phyloP scores from a whole-genome alignment of 2,888 invertebrate species.

The Crepidodera aurea region DNA sequence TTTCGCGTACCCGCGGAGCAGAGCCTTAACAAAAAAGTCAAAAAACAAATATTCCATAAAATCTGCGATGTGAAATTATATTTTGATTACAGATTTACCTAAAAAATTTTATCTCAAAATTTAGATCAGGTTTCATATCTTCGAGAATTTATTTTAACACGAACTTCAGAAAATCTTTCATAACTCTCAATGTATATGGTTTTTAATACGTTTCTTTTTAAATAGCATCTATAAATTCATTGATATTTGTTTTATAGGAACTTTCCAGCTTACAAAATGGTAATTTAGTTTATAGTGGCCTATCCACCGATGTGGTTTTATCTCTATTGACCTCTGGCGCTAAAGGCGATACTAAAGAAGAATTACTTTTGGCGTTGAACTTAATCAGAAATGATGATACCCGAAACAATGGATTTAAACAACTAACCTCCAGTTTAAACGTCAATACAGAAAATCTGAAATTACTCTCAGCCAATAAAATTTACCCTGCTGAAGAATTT shows the following conservation, averaged over 20 bases:
- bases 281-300: slow-evolving; percentile 50
- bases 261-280: slow-evolving; percentile 32
- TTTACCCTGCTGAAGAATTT: slow-evolving; percentile 68
- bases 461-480: slow-evolving; percentile 59
- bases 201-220: no score
- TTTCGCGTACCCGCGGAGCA: no score
- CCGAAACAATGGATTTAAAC: slow-evolving; percentile 33
- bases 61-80: no score
- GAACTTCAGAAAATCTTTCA: neutral
- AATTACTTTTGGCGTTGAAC: slow-evolving; percentile 39
- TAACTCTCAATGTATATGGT: neutral
- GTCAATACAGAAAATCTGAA: slow-evolving; percentile 34
- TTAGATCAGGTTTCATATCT: no score
- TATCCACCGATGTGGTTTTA: slow-evolving; percentile 50
- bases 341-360: slow-evolving; percentile 46
- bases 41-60: no score
- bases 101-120: no score
- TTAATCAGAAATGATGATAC: slow-evolving; percentile 40
- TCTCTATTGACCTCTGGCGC: slow-evolving; percentile 50
- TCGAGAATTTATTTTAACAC: no score
- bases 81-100: no score
- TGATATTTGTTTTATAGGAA: slow-evolving; percentile 41
- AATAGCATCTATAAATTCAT: no score
- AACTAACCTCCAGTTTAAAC: slow-evolving; percentile 35
- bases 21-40: no score